Conservation (phyloP, 2,113 vertebrate genomes). For the Columbina picui region DNA sequence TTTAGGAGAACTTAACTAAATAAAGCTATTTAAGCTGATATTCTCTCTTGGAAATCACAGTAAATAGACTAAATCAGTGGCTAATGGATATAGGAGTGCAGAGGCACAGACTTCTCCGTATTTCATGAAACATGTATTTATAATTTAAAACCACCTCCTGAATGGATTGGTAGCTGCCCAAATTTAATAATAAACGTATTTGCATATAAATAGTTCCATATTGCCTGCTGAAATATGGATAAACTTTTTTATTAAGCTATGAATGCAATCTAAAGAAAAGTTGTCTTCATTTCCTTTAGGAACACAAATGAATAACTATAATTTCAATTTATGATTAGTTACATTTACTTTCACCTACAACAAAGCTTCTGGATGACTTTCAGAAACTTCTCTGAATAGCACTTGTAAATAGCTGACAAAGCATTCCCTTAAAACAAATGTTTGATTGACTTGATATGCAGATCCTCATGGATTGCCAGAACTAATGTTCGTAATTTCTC, state of each 20-base stretch:
- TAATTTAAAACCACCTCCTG: constrained; percentile 19
- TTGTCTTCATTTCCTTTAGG: constrained; percentile 28
- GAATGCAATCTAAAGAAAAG: constrained; percentile 2
- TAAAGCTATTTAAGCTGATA: neutral
- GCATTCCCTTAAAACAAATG: neutral
- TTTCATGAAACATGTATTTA: neutral
- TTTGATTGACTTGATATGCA: neutral
- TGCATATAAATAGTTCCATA: constrained; percentile 52
- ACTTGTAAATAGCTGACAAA: neutral
- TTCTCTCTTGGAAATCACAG: neutral
- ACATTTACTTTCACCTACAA: constrained; percentile 28
- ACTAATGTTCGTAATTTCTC: neutral
- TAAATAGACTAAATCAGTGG: neutral
- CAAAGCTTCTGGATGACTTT: constrained; percentile 12
- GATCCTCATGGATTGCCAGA: neutral
- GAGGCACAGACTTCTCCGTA: neutral
- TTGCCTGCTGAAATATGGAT: constrained; percentile 43
- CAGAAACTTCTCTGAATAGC: neutral
- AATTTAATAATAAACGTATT: constrained; percentile 57
- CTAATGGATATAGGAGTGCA: neutral
- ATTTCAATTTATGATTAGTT: constrained; percentile 36
- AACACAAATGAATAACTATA: constrained; percentile 22
- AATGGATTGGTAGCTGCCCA: neutral
- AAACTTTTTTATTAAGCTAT: constrained; percentile 17
- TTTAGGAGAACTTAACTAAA: neutral